Conservation (phyloP, 2,113 vertebrate species). For the Nerophis lumbriciformis region DNA sequence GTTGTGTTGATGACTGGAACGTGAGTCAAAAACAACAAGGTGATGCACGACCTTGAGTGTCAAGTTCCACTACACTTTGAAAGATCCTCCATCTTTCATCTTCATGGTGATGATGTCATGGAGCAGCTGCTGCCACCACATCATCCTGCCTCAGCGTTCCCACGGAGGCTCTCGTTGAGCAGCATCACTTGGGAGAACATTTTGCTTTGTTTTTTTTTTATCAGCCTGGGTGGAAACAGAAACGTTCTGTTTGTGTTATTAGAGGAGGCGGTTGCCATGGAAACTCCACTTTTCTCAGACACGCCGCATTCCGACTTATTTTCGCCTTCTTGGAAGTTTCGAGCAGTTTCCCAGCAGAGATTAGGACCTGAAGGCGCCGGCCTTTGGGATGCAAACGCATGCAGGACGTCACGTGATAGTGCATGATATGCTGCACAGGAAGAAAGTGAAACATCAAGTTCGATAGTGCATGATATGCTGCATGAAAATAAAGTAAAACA, state of each 20-base stretch:
- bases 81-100: too few relatives aligned
- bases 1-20: too few relatives aligned
- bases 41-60: too few relatives aligned
- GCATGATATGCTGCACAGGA: too few relatives aligned
- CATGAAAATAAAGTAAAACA: too few relatives aligned
- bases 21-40: too few relatives aligned
- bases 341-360: constrained; percentile 4
- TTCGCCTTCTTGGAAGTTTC: constrained; percentile 28
- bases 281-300: constrained; percentile 51
- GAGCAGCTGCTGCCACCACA: constrained; percentile 15
- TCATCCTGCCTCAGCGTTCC: constrained; percentile 41
- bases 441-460: too few relatives aligned
- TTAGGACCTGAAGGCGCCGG: neutral
- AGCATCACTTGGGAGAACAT: constrained; percentile 64
- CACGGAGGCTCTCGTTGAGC: constrained; percentile 54
- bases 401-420: too few relatives aligned
- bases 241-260: constrained; percentile 65
- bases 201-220: constrained; percentile 29
- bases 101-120: too few relatives aligned
- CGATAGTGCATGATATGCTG: too few relatives aligned
- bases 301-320: constrained; percentile 58
- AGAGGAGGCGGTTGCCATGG: constrained; percentile 56
- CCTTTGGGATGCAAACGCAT: too few relatives aligned
- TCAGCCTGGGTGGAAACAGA: constrained; percentile 44
- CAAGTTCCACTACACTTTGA: too few relatives aligned